Conservation (phyloP, 35 echinoderm and acorn worm species). For the Ptychodera flava region DNA sequence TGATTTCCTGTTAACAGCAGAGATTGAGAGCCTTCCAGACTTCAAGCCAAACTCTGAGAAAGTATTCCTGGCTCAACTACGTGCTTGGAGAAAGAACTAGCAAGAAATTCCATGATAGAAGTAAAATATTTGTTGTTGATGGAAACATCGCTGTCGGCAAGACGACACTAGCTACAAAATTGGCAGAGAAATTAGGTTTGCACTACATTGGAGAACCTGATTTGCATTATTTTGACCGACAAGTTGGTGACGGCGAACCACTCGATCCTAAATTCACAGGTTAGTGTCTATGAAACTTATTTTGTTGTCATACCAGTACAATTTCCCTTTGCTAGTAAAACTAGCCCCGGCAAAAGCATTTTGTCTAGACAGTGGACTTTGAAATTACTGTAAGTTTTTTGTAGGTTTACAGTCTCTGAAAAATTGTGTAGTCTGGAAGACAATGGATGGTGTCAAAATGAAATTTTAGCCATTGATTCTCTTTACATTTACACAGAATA, state of each 20-base stretch:
- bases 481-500: no score
- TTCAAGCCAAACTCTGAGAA: neutral
- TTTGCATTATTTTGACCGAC: slow-evolving; percentile 62
- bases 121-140: slow-evolving; percentile 90
- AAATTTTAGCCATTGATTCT: no score
- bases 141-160: slow-evolving; percentile 89
- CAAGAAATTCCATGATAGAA: slow-evolving; percentile 73
- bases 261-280: slow-evolving; percentile 73
- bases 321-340: no score
- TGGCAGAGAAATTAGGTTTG: slow-evolving; percentile 83
- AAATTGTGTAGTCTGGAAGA: no score
- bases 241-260: slow-evolving; percentile 55
- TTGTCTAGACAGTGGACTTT: no score
- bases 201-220: slow-evolving; percentile 69
- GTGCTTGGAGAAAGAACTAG: slow-evolving; percentile 65
- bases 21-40: neutral
- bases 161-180: slow-evolving; percentile 42
- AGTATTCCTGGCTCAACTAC: slow-evolving; percentile 18
- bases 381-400: no score
- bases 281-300: no score
- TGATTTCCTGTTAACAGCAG: no score
- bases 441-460: no score
- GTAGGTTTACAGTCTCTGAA: no score
- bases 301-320: no score
- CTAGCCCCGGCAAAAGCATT: no score